Evolutionary conservation across 2,888 invertebrate species (phyloP), one percentile per base, ranked within the genome.

Genomic region (Clanis bilineata): DNA sequence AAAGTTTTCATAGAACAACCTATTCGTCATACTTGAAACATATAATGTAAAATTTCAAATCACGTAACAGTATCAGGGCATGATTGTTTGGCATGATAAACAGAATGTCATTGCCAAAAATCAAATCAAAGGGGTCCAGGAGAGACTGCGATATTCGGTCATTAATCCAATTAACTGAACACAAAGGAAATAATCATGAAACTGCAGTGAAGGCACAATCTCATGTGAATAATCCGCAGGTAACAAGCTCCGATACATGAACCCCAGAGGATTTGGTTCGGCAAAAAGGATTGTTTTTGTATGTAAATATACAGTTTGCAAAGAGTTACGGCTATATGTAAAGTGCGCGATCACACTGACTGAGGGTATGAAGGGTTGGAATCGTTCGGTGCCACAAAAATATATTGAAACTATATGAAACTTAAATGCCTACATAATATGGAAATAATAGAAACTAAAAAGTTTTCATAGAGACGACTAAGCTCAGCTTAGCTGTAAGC

Each of bases 101-200:
- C 51, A 51, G 32, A 51, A 51, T 51, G 28, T 15, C 28, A 51
- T 59, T 60, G 23, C 15, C 57, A 54, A 43, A 36, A 66, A 64
- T 62, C 54, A 58, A 60, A 64, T 64, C 60, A 64, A 21, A 54
- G 43, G 39, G 59, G 61, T 63, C 55, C n/a, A n/a, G n/a, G 10
- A 5, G 25, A 21, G 21, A 3, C n/a, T 54, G 62, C 67, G 64
- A 67, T 66, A 68, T 68, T 57, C 62, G 64, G 55, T 67, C 64
- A 68, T 68, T 80, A 80, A 83, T 82, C 72, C 72, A 79, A 83
- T 83, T 80, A 78, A 64, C 58, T 57, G 64, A 64, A 64, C 68
- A 76, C 73, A 79, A 77, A 72, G 70, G 70, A 69, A 66, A 71
- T 71, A 71, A 71, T 70, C 67, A 63, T 69, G 61, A 69, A 69